phyloP scores from a whole-genome alignment of 2,888 invertebrate species.

The Eudemis profundana region DNA sequence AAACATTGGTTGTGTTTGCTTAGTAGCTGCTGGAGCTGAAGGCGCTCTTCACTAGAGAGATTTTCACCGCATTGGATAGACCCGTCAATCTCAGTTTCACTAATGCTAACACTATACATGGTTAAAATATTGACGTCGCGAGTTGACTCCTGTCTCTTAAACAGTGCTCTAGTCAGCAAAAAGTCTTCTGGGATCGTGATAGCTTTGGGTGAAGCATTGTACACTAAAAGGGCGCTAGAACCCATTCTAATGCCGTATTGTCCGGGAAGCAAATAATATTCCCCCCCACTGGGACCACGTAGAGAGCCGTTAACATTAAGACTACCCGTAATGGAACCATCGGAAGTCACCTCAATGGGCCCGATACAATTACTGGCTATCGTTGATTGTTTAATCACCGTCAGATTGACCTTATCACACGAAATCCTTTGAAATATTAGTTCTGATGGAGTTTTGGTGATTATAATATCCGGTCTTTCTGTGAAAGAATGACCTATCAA shows the following conservation, averaged over 20 bases:
- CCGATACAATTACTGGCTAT: neutral
- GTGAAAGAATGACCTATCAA: conserved; percentile 35
- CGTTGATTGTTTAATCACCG: neutral
- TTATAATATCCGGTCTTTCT: conserved; percentile 22
- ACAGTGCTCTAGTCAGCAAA: neutral
- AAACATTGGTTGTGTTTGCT: conserved; percentile 28
- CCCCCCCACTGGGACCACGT: neutral
- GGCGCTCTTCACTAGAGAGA: neutral
- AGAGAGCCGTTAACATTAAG: neutral
- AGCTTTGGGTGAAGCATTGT: conserved; percentile 1
- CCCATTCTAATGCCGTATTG: conserved; percentile 15
- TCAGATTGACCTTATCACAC: too few species aligned
- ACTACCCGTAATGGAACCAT: too few species aligned
- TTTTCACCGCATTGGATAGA: neutral
- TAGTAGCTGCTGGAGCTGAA: conserved; percentile 18
- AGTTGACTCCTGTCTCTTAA: neutral
- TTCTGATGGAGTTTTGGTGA: conserved; percentile 21
- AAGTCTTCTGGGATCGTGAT: neutral
- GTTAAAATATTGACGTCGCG: neutral
- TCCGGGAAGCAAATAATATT: conserved; percentile 25
- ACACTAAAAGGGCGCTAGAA: neutral
- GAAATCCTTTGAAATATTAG: conserved; percentile 18
- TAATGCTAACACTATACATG: neutral
- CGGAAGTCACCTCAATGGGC: too few species aligned
- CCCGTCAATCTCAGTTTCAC: conserved; percentile 1